phyloP scores from a whole-genome alignment of 2,888 invertebrate species.

The Teinopalpus imperialis region DNA sequence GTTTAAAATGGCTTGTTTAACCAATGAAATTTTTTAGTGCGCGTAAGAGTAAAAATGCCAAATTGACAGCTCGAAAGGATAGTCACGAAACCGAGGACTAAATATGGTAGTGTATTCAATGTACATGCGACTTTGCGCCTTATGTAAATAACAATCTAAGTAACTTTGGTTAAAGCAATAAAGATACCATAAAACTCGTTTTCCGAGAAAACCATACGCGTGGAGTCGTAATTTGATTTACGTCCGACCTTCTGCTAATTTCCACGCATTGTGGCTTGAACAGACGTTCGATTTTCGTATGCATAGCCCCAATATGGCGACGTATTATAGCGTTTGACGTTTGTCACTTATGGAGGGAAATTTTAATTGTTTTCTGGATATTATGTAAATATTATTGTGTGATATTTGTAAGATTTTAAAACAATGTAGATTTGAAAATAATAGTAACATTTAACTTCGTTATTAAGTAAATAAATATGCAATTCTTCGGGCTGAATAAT shows the following conservation, averaged over 20 bases:
- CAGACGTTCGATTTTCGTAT: constrained; percentile 11
- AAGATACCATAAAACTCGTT: constrained; percentile 15
- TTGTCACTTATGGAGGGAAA: constrained; percentile 16
- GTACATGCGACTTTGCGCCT: constrained; percentile 1
- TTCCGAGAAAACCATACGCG: constrained; percentile 12
- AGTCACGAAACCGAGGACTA: constrained; percentile 17
- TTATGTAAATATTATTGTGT: too few species aligned
- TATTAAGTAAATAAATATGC: too few species aligned
- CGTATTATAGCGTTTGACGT: constrained; percentile 13
- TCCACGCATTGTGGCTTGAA: constrained; percentile 18
- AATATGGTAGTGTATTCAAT: neutral
- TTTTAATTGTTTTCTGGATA: neutral
- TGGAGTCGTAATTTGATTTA: constrained; percentile 22
- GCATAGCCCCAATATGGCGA: constrained; percentile 15
- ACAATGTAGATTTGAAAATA: too few species aligned
- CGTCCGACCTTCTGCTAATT: constrained; percentile 24
- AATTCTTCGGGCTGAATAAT: too few species aligned
- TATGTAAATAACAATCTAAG: constrained; percentile 19
- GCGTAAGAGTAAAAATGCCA: constrained; percentile 9
- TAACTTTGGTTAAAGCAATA: constrained; percentile 2
- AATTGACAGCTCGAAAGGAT: constrained; percentile 16
- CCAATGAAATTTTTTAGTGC: neutral
- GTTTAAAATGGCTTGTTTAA: neutral
- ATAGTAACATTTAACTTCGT: too few species aligned
- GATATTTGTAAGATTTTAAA: too few species aligned